phyloP scores from a whole-genome alignment of 1,140 invertebrate species.

The Aphelinus certus region DNA sequence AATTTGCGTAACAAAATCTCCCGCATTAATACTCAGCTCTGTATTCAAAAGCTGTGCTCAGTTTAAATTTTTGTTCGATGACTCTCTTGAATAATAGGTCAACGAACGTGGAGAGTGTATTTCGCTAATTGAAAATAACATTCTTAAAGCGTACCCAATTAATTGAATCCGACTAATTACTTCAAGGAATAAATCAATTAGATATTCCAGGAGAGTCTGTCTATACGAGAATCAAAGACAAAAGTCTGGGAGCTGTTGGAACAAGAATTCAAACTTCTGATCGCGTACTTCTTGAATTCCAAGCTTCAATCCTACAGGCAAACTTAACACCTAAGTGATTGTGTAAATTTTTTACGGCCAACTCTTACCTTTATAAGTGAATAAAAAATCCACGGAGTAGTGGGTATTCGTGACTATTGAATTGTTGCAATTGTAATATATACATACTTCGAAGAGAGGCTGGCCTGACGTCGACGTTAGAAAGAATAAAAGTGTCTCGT shows the following conservation, averaged over 20 bases:
- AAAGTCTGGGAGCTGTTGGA: conserved; percentile 49
- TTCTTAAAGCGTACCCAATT: neutral
- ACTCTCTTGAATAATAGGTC: no score
- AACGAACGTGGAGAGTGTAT: no score
- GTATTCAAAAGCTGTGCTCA: no score
- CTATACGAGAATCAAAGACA: conserved; percentile 29
- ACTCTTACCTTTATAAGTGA: conserved; percentile 3
- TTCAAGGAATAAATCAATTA: conserved; percentile 21
- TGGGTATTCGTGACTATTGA: no score
- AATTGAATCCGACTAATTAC: conserved; percentile 19
- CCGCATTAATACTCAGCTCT: no score
- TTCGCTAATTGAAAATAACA: conserved; percentile 1
- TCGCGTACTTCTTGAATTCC: conserved; percentile 53
- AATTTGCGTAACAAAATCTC: no score
- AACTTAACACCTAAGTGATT: conserved; percentile 41
- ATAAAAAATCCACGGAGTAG: neutral
- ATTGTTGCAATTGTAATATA: no score
- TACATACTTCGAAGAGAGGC: no score
- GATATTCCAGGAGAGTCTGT: neutral
- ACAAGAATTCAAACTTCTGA: conserved; percentile 60
- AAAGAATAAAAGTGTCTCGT: no score
- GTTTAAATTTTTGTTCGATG: no score
- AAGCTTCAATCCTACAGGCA: conserved; percentile 53
- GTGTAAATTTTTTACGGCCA: neutral
- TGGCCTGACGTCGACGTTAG: no score